Evolutionary conservation across 2,888 invertebrate genomes (phyloP).

Genomic region (Girardia tigrina): DNA sequence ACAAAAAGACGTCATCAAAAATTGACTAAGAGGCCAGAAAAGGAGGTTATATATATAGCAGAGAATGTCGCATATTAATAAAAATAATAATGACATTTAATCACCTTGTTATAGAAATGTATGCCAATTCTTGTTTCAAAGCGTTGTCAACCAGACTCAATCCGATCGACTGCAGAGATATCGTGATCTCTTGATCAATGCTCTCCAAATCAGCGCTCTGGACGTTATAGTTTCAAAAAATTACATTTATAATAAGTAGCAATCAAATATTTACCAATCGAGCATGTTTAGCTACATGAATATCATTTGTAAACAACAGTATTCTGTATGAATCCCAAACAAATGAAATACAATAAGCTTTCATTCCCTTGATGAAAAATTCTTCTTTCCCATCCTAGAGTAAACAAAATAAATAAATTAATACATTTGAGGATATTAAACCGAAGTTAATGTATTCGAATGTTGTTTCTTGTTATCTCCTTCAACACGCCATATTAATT

Average conservation of each 20-base stretch:
- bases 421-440: too few species aligned
- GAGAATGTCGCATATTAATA: too few species aligned
- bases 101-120: conserved; percentile 38
- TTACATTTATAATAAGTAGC: neutral
- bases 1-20: too few species aligned
- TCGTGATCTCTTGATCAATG: conserved; percentile 61
- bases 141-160: conserved; percentile 77
- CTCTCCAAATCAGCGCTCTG: conserved; percentile 53
- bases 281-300: conserved; percentile 62
- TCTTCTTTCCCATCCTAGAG: conserved; percentile 62
- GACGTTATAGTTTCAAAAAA: too few species aligned
- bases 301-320: conserved; percentile 65
- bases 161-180: conserved; percentile 77
- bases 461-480: conserved; percentile 42
- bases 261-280: conserved; percentile 47
- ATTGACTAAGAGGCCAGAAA: too few species aligned
- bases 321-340: conserved; percentile 82
- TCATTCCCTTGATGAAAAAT: conserved; percentile 43
- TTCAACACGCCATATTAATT: conserved; percentile 51
- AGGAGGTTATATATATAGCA: too few species aligned
- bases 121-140: conserved; percentile 46
- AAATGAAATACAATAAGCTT: conserved; percentile 70
- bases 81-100: too few species aligned
- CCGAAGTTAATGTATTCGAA: neutral
- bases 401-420: too few species aligned